A percentile compares a stretch with the other conserved stretches of the same genome.
Evolutionary conservation across 1,140 invertebrate genomes (phyloP).

Genomic region (Cherax destructor): DNA sequence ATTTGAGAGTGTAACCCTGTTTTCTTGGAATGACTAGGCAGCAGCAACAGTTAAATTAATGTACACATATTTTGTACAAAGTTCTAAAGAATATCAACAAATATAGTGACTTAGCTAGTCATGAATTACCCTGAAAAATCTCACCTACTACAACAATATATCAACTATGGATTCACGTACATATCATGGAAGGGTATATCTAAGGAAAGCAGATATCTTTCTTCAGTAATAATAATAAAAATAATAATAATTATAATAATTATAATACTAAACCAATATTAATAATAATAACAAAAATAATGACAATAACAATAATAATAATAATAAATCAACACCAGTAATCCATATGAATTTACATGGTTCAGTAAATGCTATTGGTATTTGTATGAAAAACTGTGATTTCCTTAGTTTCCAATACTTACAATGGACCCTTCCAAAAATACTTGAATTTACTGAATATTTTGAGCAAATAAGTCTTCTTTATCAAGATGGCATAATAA

Average conservation of each 20-base stretch:
- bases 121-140: slow-evolving; percentile 68
- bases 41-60: slow-evolving; percentile 67
- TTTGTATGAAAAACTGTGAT: slow-evolving; percentile 15
- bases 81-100: slow-evolving; percentile 68
- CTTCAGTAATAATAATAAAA: slow-evolving; percentile 8
- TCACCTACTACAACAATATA: slow-evolving; percentile 66
- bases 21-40: slow-evolving; percentile 60
- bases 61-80: slow-evolving; percentile 63
- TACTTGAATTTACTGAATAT: slow-evolving; percentile 66
- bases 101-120: slow-evolving; percentile 61
- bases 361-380: neutral
- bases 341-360: neutral
- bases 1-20: slow-evolving; percentile 65
- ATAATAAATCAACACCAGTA: neutral
- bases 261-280: too few relatives aligned
- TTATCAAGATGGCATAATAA: slow-evolving; percentile 61
- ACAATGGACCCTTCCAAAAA: slow-evolving; percentile 64
- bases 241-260: too few relatives aligned
- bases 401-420: slow-evolving; percentile 41
- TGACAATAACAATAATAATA: too few relatives aligned
- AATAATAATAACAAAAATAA: too few relatives aligned
- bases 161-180: slow-evolving; percentile 62
- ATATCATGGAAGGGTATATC: slow-evolving; percentile 54
- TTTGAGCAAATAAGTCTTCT: slow-evolving; percentile 66
- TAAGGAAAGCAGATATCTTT: slow-evolving; percentile 51